Base-by-base conservation (phyloP, 2,113 vertebrate species). In the Paedocypris sp. region DNA sequence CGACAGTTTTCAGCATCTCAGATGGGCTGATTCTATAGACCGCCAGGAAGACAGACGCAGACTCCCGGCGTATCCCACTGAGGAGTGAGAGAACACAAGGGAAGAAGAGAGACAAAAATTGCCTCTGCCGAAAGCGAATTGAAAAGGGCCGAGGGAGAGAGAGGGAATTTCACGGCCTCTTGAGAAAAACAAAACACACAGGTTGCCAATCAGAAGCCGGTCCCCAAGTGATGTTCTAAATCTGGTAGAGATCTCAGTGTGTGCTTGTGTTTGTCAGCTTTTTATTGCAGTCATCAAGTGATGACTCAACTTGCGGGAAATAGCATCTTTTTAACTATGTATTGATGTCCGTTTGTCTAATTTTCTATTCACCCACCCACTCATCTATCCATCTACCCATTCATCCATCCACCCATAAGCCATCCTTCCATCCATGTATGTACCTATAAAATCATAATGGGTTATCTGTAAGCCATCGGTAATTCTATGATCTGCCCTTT, bases 151-250 rank as follows among this genome's bases (percentile, higher is more conserved):
- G 15, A 61, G 12, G 15, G 59, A 61, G 48, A 25, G n/a, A 52
- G 38, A 22, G 20, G 41, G 20, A 53, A 19, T 45, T 43, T 45
- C 15, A 35, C 23, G 26, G 32, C 18, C 42, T 39, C 33, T 8
- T 20, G 52, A 38, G 41, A 33, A 32, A 46, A 45, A 58, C 54
- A 58, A 46, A 56, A 38, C 50, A 28, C 53, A 25, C 18, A 18
- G 50, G 35, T 43, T 46, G 48, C 54, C 48, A 56, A 57, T 57
- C 52, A 48, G 62, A 65, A 57, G 28, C 20, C 32, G 7, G n/a
- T 38, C 26, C 62, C 41, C 39, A 26, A 28, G 39, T 52, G 50
- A 51, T 53, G 28, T 13, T 46, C 50, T 64, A 46, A 64, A 63
- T 39, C 36, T 43, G 10, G 49, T 32, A 5, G 39, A 43, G 12